These are phyloP conservation scores for Maccullochella peelii DNA, from an alignment of 2,113 vertebrate genomes.

Conservation along the genomic window DNA sequence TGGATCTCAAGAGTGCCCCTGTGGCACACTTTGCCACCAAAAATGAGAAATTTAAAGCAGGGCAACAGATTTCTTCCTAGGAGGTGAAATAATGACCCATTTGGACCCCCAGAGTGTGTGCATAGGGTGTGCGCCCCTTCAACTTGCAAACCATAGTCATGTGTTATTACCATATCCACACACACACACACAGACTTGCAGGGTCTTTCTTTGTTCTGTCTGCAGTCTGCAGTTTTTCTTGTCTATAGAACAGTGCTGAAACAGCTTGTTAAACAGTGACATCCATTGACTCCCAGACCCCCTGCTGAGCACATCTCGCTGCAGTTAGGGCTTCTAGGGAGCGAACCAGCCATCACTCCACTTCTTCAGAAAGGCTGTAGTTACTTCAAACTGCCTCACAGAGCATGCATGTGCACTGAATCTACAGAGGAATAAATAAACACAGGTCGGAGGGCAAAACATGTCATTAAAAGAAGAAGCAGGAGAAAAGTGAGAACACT, in stretches of 20 bases:
- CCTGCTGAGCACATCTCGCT: conserved; percentile 60
- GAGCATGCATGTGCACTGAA: conserved; percentile 17
- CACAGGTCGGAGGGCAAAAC: conserved; percentile 12
- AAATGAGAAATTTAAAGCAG: conserved; percentile 52
- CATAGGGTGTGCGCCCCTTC: conserved; percentile 52
- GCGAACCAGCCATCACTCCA: conserved; percentile 52
- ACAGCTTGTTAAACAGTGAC: conserved; percentile 75
- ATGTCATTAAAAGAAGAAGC: background rate
- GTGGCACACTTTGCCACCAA: conserved; percentile 22
- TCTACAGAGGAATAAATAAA: conserved; percentile 5
- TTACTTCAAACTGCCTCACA: conserved; percentile 9
- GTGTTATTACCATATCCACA: conserved; percentile 64
- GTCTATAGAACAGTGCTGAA: conserved; percentile 51
- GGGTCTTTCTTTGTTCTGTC: conserved; percentile 68
- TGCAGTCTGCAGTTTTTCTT: conserved; percentile 55
- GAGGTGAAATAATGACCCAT: conserved; percentile 65
- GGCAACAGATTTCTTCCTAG: conserved; percentile 53
- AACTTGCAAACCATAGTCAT: conserved; percentile 59
- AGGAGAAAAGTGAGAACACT: background rate
- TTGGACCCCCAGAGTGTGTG: conserved; percentile 43
- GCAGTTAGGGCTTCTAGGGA: conserved; percentile 51
- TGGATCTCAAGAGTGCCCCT: conserved; percentile 30
- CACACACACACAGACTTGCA: conserved; percentile 41
- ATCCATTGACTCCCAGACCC: conserved; percentile 64
- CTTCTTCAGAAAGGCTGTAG: conserved; percentile 26